Evolutionary conservation across 1,140 invertebrate species (phyloP), one percentile per base, ranked within the genome.

Genomic region (Nymphalis io): DNA sequence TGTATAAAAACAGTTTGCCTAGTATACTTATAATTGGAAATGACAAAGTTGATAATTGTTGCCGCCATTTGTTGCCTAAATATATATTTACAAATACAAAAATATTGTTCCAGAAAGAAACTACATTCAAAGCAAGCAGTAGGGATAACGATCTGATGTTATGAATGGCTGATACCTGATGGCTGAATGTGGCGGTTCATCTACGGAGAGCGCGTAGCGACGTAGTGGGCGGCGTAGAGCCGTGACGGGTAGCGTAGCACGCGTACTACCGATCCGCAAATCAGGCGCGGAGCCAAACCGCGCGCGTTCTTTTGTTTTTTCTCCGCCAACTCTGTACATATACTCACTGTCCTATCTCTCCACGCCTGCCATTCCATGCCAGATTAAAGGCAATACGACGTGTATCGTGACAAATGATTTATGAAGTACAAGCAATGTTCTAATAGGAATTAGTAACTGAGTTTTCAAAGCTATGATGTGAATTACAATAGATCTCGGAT

Each of bases 131-230:
- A 55, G 51, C 51, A 55, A 55, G 51, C 51, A n/a, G 40, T 11
- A 44, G 23, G 51, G 51, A 16, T 18, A 18, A 33, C 15, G 18
- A 16, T 12, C 13, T 55, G 21, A 55, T 55, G 51, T 53, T 42
- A 48, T 33, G 60, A 11, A 23, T 23, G 21, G 42, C n/a, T 38
- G 13, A 71, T 88, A 91, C 88, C 88, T 90, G 73, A 88, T 82
- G 4, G 87, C 87, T 16, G 87, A 89, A 6, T 85, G 90, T 83
- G 79, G 90, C 72, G 65, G 93, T 84, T 94, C 94, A 78, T 96
- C 95, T 62, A 96, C 94, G 15, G 95, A 95, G 21, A 95, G 88
- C 13, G 95, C 94, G 82, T 96, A 95, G 76, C 95, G 92, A 38
- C 94, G 85, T 33, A 94, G 87, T 8, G 93, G 91, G 42, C 93